Conservation (phyloP, 2,888 invertebrate genomes). For the Epinotia nisella region DNA sequence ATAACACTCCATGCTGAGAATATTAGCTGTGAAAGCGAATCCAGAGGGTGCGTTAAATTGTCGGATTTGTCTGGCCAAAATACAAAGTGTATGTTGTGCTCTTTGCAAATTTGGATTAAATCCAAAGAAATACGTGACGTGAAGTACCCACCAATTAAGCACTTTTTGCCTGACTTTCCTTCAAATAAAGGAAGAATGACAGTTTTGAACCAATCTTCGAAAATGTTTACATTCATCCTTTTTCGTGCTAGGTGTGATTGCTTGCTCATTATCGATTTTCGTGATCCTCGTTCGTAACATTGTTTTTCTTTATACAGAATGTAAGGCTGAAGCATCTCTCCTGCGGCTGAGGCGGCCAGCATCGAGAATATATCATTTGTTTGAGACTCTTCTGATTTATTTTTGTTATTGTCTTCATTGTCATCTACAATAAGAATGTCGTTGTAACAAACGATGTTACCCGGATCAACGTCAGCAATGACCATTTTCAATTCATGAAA, state of each 20-base stretch:
- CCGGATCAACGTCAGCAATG: constrained; percentile 1
- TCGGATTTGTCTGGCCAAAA: constrained; percentile 30
- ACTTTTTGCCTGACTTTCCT: constrained; percentile 19
- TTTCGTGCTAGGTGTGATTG: constrained; percentile 6
- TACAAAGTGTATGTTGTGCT: constrained; percentile 11
- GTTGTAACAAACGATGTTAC: constrained; percentile 16
- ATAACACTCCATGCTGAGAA: constrained; percentile 4
- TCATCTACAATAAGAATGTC: constrained; percentile 2
- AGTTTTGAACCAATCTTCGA: constrained; percentile 25
- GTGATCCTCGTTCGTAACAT: constrained; percentile 11
- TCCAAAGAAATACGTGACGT: constrained; percentile 19
- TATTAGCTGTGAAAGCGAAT: constrained; percentile 11
- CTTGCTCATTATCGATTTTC: constrained; percentile 22
- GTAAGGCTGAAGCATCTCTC: constrained; percentile 6
- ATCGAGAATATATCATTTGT: constrained; percentile 13
- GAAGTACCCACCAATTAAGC: constrained; percentile 21
- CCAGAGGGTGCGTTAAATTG: constrained; percentile 12
- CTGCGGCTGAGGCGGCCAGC: constrained; percentile 15
- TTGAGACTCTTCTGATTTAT: background rate
- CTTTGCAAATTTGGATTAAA: constrained; percentile 21
- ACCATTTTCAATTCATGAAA: constrained; percentile 18
- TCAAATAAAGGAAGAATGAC: constrained; percentile 20
- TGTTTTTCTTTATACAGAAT: constrained; percentile 15
- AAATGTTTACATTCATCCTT: constrained; percentile 6
- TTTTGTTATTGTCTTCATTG: background rate